Base-by-base conservation (phyloP, 35 echinoderm and acorn worm species). In the Apostichopus japonicus region DNA sequence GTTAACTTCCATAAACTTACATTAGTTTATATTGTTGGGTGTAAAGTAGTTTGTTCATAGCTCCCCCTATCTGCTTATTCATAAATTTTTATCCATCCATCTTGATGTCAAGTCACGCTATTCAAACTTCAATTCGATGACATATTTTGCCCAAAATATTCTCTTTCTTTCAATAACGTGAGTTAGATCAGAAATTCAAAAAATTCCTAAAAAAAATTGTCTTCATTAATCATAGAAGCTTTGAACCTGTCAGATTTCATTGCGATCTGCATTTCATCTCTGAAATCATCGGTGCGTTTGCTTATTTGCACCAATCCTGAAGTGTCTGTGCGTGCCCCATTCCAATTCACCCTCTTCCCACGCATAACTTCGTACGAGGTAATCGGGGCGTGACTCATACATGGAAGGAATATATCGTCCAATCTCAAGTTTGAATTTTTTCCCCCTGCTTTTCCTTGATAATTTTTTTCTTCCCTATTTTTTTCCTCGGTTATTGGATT, bases 221-320 rank as follows among this genome's bases (percentile, higher is more conserved):
- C 54, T 14, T 19, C 19, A 84, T 84, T 84, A 84, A 84, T 84
- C 53, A 59, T 84, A 17, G 24, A 53, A 84, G 71, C 17, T 84
- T 54, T 57, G 54, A 84, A 84, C 81, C 22, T 24, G 81, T 84
- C 81, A 84, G 53, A 84, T 84, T 84, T 84, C 81, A 84, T 84
- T 84, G 54, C 6, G 55, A 84, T 58, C 54, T 84, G 81, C 54
- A 84, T 84, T 84, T 84, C 56, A 19, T 54, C 54, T 51, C n/a
- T 16, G 6, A 58, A 58, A 57, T 84, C 81, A 84, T 57, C 11
- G 22, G 19, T 84, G 21, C 11, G 17, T 84, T 59, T 84, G 17
- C 56, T 84, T 17, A 54, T 56, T 84, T 84, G 3, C 24, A 23
- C 51, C 54, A 57, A 84, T 10, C 53, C 51, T 84, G 81, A 84